A percentile compares a stretch with the other conserved stretches of the same genome.
Evolutionary conservation across 1,140 invertebrate genomes (phyloP).

Genomic region (Brachionus sp.): DNA sequence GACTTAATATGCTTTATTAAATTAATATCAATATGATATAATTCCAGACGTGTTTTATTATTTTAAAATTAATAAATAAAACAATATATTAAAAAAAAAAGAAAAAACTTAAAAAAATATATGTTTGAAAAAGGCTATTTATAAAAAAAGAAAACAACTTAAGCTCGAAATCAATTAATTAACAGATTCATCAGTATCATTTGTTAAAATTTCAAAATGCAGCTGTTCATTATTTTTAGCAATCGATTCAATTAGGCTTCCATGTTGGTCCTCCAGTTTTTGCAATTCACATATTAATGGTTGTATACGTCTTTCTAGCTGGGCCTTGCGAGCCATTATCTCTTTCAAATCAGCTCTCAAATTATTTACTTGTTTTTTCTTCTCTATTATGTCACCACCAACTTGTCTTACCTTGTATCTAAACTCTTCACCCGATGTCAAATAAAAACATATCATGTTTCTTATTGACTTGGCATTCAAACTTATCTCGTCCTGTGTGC

Average conservation of each 20-base stretch:
- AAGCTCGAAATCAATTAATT: not conserved
- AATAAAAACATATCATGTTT: conserved; percentile 44
- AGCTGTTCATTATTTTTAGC: conserved; percentile 7
- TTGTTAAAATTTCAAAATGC: conserved; percentile 24
- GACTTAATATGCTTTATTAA: too few species aligned
- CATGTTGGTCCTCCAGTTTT: conserved; percentile 43
- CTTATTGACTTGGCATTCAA: conserved; percentile 26
- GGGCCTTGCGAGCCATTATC: conserved; percentile 37
- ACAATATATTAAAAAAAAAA: not conserved
- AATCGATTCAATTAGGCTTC: conserved; percentile 20
- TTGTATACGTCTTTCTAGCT: conserved; percentile 39
- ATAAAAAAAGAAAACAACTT: not conserved
- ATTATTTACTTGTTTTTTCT: conserved; percentile 44
- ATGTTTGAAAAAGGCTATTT: not conserved
- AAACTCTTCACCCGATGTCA: conserved; percentile 43
- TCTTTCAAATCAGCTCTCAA: conserved; percentile 36
- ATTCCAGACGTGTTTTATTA: not conserved
- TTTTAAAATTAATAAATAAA: not conserved
- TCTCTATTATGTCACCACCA: conserved; percentile 36
- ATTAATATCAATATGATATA: too few species aligned
- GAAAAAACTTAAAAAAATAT: not conserved
- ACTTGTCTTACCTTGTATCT: conserved; percentile 34
- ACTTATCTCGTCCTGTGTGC: conserved; percentile 32
- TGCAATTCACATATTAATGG: conserved; percentile 39
- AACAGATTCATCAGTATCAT: conserved; percentile 37